Base-by-base conservation (phyloP, 1,140 invertebrate species). In the Drosophila saltans region DNA sequence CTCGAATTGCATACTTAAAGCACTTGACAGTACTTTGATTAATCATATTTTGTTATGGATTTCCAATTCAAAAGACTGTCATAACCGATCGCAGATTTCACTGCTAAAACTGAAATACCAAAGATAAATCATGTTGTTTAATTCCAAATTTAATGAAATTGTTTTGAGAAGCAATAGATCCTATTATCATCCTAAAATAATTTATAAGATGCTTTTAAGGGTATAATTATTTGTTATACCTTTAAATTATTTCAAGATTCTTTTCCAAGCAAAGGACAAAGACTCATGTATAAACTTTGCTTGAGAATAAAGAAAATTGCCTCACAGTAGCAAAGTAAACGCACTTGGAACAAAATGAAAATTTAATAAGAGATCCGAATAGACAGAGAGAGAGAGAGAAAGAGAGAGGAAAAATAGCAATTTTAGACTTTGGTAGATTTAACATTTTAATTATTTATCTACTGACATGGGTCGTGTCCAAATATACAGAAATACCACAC, bases 391-490 rank as follows among this genome's bases (percentile, higher is more conserved):
- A 7, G 16, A n/a, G n/a, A 16, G 16, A 16, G 16, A 16, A 3
- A 3, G 33, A 39, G 56, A 3, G 3, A 7, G 16, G 30, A 39
- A 39, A 39, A 58, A 4, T 36, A 10, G 3, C 16, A 58, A 9
- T 16, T 39, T 39, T 5, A 58, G 56, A 28, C 11, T 11, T 58
- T 21, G 16, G 30, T 30, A 36, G 1, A 39, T 36, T 52, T 48
- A 1, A 30, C 24, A 59, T 36, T 59, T 76, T 76, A 76, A 76
- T 76, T 69, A 76, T 76, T 76, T 69, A 76, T 60, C 41, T 61
- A 66, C 60, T 60, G 60, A 61, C 66, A 76, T 16, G 55, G 62
- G 45, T 24, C 33, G 1, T 65, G 63, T 69, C 55, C 52, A 39
- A 59, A 64, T 62, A 67, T 60, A 30, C 26, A 55, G 16, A 16